Conservation (phyloP, 2,797 vertebrate species). For the Schizopygopsis pylzovi region DNA sequence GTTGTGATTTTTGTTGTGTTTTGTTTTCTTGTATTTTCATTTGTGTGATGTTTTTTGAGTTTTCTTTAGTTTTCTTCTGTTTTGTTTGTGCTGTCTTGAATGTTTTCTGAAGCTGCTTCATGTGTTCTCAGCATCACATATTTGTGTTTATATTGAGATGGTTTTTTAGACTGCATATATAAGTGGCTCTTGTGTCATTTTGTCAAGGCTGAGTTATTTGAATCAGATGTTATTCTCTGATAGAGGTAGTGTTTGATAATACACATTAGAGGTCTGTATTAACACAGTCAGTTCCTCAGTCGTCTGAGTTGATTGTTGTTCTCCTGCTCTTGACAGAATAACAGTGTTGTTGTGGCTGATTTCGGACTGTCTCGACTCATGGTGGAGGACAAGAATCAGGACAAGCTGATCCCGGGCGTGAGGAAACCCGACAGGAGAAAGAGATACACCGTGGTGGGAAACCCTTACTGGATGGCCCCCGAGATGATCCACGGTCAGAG, state of each 20-base stretch:
- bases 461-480: slow-evolving; percentile 99
- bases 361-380: slow-evolving; percentile 93
- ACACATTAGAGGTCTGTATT: too few relatives aligned
- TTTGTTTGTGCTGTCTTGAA: background rate
- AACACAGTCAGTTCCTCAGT: background rate
- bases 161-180: background rate
- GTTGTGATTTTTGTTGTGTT: too few relatives aligned
- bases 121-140: background rate
- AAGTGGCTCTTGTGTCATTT: background rate
- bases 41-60: too few relatives aligned
- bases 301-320: too few relatives aligned
- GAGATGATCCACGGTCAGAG: slow-evolving; percentile 97
- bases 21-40: background rate
- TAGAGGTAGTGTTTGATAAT: background rate
- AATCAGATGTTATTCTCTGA: background rate
- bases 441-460: slow-evolving; percentile 97
- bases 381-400: slow-evolving; percentile 90
- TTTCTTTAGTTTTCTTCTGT: background rate
- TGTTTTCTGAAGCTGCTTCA: background rate
- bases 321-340: slow-evolving; percentile 78
- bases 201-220: background rate
- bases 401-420: slow-evolving; percentile 78
- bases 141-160: background rate
- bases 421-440: slow-evolving; percentile 92
- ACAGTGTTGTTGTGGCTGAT: slow-evolving; percentile 94